Percentiles rank a stretch among this genome's conserved stretches.
Evolutionary conservation across 2,888 invertebrate species (phyloP).

Genomic region (Eupsilia transversa): DNA sequence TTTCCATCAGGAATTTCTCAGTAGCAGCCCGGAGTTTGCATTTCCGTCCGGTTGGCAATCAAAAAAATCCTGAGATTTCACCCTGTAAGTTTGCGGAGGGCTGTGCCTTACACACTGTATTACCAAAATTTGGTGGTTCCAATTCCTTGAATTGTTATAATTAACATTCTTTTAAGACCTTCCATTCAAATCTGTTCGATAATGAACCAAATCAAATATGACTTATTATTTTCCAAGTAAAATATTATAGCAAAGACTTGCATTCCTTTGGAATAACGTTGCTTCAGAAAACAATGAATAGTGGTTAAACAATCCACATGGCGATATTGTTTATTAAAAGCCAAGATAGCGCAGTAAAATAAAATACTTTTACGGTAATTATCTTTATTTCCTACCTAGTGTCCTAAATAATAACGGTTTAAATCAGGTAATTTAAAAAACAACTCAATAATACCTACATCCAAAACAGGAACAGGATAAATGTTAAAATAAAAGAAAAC

Average conservation of each 20-base stretch:
- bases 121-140: no score
- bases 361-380: background rate
- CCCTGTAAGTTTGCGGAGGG: no score
- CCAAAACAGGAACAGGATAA: background rate
- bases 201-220: no score
- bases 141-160: no score
- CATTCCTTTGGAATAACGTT: background rate
- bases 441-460: background rate
- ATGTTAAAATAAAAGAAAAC: background rate
- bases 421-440: background rate
- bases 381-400: background rate
- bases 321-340: background rate
- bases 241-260: background rate
- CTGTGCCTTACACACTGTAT: no score
- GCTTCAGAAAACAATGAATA: background rate
- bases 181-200: no score
- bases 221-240: no score
- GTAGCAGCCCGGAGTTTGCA: no score
- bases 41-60: no score
- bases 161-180: no score
- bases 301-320: background rate
- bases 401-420: background rate
- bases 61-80: no score
- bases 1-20: background rate
- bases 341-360: no score